Evolutionary conservation across 2,113 vertebrate species (phyloP).

Genomic region (Artemisiospiza belli): DNA sequence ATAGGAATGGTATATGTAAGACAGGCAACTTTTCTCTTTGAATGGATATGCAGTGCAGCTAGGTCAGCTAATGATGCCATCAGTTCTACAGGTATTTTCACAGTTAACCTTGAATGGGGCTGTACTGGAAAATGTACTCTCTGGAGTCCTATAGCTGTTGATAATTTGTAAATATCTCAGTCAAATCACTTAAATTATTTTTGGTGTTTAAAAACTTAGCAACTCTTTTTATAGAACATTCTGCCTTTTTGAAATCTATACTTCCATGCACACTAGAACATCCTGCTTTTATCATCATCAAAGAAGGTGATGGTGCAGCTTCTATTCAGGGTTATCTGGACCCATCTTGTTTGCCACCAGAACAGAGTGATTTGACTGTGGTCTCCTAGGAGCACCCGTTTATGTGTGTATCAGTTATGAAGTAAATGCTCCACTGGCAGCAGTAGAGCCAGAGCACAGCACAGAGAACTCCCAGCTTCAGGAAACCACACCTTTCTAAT

Average conservation of each 20-base stretch:
- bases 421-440: background rate
- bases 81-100: background rate
- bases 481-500: background rate
- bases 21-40: background rate
- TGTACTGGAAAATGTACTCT: background rate
- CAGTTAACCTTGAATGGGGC: background rate
- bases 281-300: background rate
- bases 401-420: background rate
- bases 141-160: background rate
- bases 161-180: background rate
- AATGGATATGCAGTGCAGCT: background rate
- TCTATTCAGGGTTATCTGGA: background rate
- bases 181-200: background rate
- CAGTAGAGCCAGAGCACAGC: background rate
- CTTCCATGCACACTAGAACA: background rate
- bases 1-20: background rate
- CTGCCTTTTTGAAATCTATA: background rate
- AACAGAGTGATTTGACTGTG: background rate
- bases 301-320: background rate
- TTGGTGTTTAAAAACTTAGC: background rate
- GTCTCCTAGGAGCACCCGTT: background rate
- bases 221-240: background rate
- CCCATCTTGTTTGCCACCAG: background rate
- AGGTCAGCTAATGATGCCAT: background rate
- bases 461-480: background rate